Conservation (phyloP, 1,140 invertebrate genomes). For the Drosophila nigromelanica region DNA sequence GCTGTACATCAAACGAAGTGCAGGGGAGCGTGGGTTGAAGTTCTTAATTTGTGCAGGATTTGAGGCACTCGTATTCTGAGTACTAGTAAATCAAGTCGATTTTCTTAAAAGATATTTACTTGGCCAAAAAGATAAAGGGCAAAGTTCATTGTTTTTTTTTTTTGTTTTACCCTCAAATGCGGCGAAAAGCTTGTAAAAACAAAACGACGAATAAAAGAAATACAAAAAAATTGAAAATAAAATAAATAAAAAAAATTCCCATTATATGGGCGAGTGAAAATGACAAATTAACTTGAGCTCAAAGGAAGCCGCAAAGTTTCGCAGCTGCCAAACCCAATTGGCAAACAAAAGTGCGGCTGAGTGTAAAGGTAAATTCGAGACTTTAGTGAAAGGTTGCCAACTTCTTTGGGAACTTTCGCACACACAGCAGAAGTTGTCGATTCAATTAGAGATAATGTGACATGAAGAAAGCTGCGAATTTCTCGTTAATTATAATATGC, state of each 20-base stretch:
- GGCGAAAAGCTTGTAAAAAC: slow-evolving; percentile 18
- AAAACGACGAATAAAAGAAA: slow-evolving; percentile 19
- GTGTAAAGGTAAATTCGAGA: slow-evolving; percentile 52
- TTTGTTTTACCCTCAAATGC: slow-evolving; percentile 19
- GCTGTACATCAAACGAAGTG: slow-evolving; percentile 38
- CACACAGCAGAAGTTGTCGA: slow-evolving; percentile 26
- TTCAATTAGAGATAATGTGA: slow-evolving; percentile 46
- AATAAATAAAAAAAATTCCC: slow-evolving; percentile 43
- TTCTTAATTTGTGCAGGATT: slow-evolving; percentile 38
- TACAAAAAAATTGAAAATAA: slow-evolving; percentile 15
- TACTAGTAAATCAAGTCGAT: slow-evolving; percentile 63
- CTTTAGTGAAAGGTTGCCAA: slow-evolving; percentile 45
- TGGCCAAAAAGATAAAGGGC: slow-evolving; percentile 31
- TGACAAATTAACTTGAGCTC: slow-evolving; percentile 75
- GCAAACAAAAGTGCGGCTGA: slow-evolving; percentile 52
- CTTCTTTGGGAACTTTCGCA: neutral
- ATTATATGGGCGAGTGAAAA: slow-evolving; percentile 78
- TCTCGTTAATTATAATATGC: slow-evolving; percentile 39
- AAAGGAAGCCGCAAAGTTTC: slow-evolving; percentile 52
- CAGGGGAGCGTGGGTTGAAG: neutral
- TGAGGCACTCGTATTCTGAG: slow-evolving; percentile 15
- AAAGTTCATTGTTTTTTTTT: slow-evolving; percentile 52
- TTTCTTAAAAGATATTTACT: slow-evolving; percentile 60
- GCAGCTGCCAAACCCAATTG: slow-evolving; percentile 54
- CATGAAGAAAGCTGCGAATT: slow-evolving; percentile 34